These are phyloP conservation scores for Psittacus erithacus DNA, from an alignment of 2,113 vertebrate genomes.

Conservation along the genomic window DNA sequence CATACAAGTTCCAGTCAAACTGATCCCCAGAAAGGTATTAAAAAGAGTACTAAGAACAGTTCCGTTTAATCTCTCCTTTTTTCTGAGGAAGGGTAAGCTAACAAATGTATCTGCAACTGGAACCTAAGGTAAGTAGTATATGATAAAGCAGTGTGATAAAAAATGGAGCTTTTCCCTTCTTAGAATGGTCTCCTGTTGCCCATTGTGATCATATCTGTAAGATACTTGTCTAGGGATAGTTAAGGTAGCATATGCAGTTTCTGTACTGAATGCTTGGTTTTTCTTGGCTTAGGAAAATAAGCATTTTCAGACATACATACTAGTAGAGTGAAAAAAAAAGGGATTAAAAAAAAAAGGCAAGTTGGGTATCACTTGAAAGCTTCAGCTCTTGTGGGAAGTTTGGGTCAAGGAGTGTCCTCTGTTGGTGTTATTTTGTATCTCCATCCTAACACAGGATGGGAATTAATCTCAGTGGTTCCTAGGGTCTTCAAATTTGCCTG, in stretches of 20 bases:
- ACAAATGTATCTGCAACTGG: background rate
- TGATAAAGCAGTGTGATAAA: background rate
- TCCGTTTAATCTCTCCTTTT: background rate
- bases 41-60: background rate
- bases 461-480: background rate
- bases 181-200: background rate
- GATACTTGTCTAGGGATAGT: background rate
- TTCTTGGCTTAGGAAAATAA: background rate
- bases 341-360: rapidly evolving
- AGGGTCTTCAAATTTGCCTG: background rate
- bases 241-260: background rate
- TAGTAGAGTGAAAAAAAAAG: background rate
- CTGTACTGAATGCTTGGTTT: background rate
- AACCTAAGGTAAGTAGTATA: background rate
- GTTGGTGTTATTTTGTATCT: background rate
- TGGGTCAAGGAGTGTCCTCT: background rate
- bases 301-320: background rate
- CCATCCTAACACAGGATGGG: background rate
- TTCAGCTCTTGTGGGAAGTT: background rate
- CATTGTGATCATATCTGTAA: background rate
- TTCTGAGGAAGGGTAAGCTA: background rate
- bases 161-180: background rate
- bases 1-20: background rate
- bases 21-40: background rate
- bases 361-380: background rate